Conservation (phyloP, 1,140 invertebrate species). For the Augochlora pura region DNA sequence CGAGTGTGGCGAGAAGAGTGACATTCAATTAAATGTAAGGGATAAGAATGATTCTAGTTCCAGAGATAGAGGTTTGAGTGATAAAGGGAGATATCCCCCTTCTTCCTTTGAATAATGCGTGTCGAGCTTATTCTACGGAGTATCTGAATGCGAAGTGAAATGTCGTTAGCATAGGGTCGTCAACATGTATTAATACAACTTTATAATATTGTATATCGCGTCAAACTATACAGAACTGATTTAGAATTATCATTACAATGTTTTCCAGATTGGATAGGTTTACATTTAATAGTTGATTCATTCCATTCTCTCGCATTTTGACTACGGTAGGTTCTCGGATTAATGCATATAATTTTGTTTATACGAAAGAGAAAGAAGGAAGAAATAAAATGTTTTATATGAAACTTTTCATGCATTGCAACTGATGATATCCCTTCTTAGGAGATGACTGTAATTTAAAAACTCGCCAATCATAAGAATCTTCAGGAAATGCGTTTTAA, state of each 20-base stretch:
- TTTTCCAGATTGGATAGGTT: constrained; percentile 39
- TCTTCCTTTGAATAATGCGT: not conserved
- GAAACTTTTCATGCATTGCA: constrained; percentile 8
- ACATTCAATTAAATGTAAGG: constrained; percentile 14
- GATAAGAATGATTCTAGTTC: constrained; percentile 36
- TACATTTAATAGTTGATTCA: constrained; percentile 40
- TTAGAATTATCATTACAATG: constrained; percentile 34
- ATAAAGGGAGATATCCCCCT: constrained; percentile 16
- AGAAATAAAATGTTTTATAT: constrained; percentile 65
- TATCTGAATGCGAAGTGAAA: constrained; percentile 29
- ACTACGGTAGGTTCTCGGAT: constrained; percentile 42
- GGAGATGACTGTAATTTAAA: not conserved
- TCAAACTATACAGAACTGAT: constrained; percentile 43
- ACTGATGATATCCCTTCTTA: constrained; percentile 8
- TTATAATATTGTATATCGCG: constrained; percentile 50
- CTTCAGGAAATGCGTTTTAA: not conserved
- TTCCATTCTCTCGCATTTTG: constrained; percentile 50
- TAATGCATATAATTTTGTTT: constrained; percentile 53
- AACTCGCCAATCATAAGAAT: not conserved
- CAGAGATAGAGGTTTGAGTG: constrained; percentile 16
- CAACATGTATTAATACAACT: constrained; percentile 48
- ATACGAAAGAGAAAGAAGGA: constrained; percentile 32
- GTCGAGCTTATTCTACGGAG: constrained; percentile 27
- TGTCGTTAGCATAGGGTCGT: constrained; percentile 40
- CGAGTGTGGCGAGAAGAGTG: constrained; percentile 13